A percentile compares a stretch with the other conserved stretches of the same genome.
These are phyloP conservation scores for Lathamus discolor DNA, from an alignment of 2,113 vertebrate genomes.

Conservation along the genomic window DNA sequence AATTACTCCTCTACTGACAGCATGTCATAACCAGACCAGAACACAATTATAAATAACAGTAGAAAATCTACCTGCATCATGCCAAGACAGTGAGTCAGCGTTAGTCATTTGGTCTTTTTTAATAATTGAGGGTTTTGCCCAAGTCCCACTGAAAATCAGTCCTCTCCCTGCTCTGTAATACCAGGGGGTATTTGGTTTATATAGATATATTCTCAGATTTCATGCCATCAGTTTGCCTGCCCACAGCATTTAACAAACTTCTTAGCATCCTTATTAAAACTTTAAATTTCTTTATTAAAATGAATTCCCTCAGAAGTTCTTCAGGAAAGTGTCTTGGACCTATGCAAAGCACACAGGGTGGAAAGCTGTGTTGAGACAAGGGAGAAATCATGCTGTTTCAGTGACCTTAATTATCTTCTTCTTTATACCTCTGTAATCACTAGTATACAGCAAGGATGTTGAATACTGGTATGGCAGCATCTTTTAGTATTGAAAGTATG, in stretches of 20 bases:
- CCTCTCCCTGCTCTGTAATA: neutral
- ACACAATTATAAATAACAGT: slow-evolving; percentile 23
- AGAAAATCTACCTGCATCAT: neutral
- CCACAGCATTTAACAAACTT: neutral
- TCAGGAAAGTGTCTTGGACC: neutral
- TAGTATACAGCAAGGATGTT: neutral
- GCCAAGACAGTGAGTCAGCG: slow-evolving; percentile 4
- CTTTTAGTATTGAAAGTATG: neutral
- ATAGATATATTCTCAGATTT: neutral
- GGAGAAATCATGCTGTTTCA: neutral
- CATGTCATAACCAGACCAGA: slow-evolving; percentile 35
- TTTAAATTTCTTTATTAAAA: slow-evolving; percentile 24
- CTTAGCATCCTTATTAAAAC: slow-evolving; percentile 16
- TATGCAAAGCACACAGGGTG: neutral
- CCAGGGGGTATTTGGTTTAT: neutral
- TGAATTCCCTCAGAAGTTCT: neutral
- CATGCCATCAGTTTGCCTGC: neutral
- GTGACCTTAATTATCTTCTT: neutral
- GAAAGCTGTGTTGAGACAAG: neutral
- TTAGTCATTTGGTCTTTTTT: neutral
- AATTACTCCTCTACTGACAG: neutral
- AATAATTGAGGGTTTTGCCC: neutral
- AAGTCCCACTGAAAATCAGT: neutral
- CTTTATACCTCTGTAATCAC: neutral
- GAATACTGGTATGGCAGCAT: neutral